These are phyloP conservation scores for Coelogynopora nodosa DNA, from an alignment of 2,888 invertebrate species.

Conservation along the genomic window DNA sequence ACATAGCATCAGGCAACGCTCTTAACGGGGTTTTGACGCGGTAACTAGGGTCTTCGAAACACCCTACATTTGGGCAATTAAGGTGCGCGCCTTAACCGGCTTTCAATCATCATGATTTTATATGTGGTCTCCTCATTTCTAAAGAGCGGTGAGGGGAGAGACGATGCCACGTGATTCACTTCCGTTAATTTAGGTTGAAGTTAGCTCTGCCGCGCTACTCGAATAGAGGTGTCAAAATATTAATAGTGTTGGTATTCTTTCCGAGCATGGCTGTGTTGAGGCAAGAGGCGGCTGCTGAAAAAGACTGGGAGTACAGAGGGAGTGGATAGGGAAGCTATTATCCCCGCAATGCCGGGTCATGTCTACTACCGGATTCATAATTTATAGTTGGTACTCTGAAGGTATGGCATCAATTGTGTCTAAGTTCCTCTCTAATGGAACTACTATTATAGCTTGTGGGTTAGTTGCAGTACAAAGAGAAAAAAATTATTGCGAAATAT, in stretches of 20 bases:
- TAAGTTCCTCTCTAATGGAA: constrained; percentile 20
- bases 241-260: constrained; percentile 20
- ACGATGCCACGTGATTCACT: constrained; percentile 13
- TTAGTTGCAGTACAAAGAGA: background rate
- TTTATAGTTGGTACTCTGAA: constrained; percentile 27
- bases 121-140: background rate
- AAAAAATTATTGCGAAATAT: constrained; percentile 23
- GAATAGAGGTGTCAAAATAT: constrained; percentile 27
- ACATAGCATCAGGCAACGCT: background rate
- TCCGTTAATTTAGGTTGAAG: background rate
- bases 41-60: constrained; percentile 25
- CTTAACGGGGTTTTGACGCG: background rate
- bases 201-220: background rate
- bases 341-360: constrained; percentile 18
- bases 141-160: background rate
- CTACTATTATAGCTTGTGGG: background rate
- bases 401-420: constrained; percentile 28
- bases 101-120: constrained; percentile 23
- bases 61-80: constrained; percentile 25
- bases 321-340: background rate
- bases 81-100: constrained; percentile 14
- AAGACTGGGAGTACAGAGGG: background rate
- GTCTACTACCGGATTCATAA: constrained; percentile 19
- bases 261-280: constrained; percentile 12
- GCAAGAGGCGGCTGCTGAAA: constrained; percentile 1